Evolutionary conservation across 2,113 vertebrate species (phyloP), one percentile per base, ranked within the genome.

Genomic region (Columba janthina): DNA sequence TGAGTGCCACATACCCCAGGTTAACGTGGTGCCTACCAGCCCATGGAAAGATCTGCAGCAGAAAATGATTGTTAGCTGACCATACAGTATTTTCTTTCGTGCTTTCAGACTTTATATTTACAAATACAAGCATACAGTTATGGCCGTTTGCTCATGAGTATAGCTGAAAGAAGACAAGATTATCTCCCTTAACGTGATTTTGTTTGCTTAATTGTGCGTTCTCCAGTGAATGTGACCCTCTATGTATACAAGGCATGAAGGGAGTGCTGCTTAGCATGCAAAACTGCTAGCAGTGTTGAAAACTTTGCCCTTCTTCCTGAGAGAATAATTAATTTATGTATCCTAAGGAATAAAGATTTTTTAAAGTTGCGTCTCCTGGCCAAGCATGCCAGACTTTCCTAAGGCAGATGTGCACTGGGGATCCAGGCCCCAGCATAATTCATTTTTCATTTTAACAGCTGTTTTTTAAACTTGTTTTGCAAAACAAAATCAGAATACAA

Each of bases 111-210:
- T 80, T 90, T 12, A 26, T 92, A 96, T 96, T 97, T 96, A 88
- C 54, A 95, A 83, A 86, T 78, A 91, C 12, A 93, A 93, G 64
- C 70, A 85, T 91, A 91, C 13, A 42, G 65, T 93, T 87, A 88
- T 58, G 93, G 91, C 82, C 42, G 28, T 94, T 95, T 96, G 65
- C 48, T 94, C 71, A 26, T 89, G 96, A 96, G 50, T 42, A 6
- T 74, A 95, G 94, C 91, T 91, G 85, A 77, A 95, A 73, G 88
- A 90, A 95, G 92, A 93, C 73, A 77, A 96, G 61, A 96, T 97
- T 94, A 96, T 95, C 83, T 67, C 72, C 34, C 91, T 46, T 96
- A 97, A 97, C 91, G 90, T 95, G 91, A 92, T 97, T 96, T 96
- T 94, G 64, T 84, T 88, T 81, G 82, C 78, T 93, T 95, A 93